Percentiles rank a stretch among this genome's conserved stretches.
Evolutionary conservation across 2,113 vertebrate species (phyloP).

Genomic region (Stigmatopora nigra): DNA sequence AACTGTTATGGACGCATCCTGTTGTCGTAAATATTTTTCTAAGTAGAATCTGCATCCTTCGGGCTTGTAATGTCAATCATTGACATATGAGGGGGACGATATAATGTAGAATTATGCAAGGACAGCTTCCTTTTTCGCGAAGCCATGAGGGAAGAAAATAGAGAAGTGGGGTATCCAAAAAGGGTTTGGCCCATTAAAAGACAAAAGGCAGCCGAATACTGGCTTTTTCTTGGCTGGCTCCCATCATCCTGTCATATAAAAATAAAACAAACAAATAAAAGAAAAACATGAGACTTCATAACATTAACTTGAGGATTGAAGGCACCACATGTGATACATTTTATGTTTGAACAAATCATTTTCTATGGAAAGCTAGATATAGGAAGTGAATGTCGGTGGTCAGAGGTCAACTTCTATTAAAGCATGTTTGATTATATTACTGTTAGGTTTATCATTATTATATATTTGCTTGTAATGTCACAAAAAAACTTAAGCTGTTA

Average conservation of each 20-base stretch:
- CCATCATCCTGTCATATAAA: constrained; percentile 29
- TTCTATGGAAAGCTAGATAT: constrained; percentile 50
- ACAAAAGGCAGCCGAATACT: constrained; percentile 70
- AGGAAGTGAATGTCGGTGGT: constrained; percentile 17
- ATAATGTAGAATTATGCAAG: constrained; percentile 74
- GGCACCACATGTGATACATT: constrained; percentile 71
- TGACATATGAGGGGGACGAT: constrained; percentile 22
- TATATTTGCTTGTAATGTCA: too few species aligned
- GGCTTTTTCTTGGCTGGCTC: constrained; percentile 45
- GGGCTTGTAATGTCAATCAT: constrained; percentile 21
- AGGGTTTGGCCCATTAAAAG: constrained; percentile 71
- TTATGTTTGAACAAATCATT: constrained; percentile 48
- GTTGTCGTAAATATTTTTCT: constrained; percentile 8
- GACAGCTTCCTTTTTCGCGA: constrained; percentile 75
- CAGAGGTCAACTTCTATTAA: neutral
- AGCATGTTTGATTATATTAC: neutral
- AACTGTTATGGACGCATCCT: constrained; percentile 17
- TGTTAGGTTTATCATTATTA: too few species aligned
- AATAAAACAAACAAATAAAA: constrained; percentile 40
- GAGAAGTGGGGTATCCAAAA: constrained; percentile 64
- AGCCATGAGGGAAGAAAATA: constrained; percentile 72
- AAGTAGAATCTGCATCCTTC: constrained; percentile 22
- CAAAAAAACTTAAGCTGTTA: neutral
- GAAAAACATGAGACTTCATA: constrained; percentile 43
- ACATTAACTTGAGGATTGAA: constrained; percentile 41